Conservation (phyloP, 2,888 invertebrate species). For the Hydroisotoma schaefferi region DNA sequence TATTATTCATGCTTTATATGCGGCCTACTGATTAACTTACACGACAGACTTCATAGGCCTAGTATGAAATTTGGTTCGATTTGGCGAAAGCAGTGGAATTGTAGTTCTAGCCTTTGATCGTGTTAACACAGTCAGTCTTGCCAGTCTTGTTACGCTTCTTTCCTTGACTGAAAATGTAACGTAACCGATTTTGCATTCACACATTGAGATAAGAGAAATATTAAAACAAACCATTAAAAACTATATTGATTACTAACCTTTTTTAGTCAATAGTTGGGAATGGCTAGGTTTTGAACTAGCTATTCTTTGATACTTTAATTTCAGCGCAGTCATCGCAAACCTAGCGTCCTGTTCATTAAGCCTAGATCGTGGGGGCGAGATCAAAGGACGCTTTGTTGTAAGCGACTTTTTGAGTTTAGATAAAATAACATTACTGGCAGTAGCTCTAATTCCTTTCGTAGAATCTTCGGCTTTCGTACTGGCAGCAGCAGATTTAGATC, state of each 20-base stretch:
- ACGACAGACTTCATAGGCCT: background rate
- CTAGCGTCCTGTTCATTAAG: constrained; percentile 48
- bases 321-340: constrained; percentile 48
- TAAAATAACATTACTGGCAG: constrained; percentile 10
- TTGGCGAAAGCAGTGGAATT: constrained; percentile 2
- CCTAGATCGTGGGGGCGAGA: constrained; percentile 34
- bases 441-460: constrained; percentile 14
- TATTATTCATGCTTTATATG: no score
- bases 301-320: constrained; percentile 38
- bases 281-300: constrained; percentile 36
- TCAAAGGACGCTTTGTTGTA: constrained; percentile 14
- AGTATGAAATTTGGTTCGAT: background rate
- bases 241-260: constrained; percentile 34
- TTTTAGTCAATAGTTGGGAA: constrained; percentile 42
- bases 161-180: constrained; percentile 40
- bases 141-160: constrained; percentile 35
- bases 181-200: no score
- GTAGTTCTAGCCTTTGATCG: constrained; percentile 39
- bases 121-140: no score
- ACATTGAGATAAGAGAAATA: constrained; percentile 5
- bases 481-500: no score
- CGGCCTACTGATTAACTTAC: background rate
- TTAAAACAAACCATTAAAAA: constrained; percentile 1
- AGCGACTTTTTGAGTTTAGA: constrained; percentile 7
- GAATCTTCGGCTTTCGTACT: constrained; percentile 12